Base-by-base conservation (phyloP, 2,113 vertebrate genomes). In the Ceuthmochares aereus region DNA sequence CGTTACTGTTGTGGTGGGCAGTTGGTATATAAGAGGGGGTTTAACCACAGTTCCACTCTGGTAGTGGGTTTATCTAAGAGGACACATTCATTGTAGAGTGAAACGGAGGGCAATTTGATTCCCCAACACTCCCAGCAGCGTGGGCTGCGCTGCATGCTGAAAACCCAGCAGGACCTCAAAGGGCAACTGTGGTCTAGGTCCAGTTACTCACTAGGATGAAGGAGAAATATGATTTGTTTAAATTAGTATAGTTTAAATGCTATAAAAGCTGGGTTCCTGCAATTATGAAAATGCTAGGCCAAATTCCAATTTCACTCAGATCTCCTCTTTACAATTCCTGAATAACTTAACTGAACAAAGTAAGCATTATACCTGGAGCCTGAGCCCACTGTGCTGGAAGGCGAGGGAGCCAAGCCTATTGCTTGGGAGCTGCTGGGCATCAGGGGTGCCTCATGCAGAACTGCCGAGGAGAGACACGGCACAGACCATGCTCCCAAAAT, bases 221-320 rank as follows among this genome's bases (percentile, higher is more conserved):
- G 90, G 56, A 90, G 47, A 86, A 84, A 43, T 40, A 75, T 52
- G n/a, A 62, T 84, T 95, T 90, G 42, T 87, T 94, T 89, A 45
- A 91, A 82, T 95, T 93, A 81, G 73, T 82, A 34, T 60, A 80
- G 62, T 27, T 94, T 89, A 56, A 73, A 82, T 93, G 93, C 89
- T 79, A 6, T 84, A 78, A 94, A 82, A 91, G 66, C 84, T 0
- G 0, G n/a, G 81, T 96, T 96, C 94, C 93, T 97, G 95, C 94
- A 96, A 94, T 96, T 93, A 93, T 19, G 68, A 93, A 95, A 91
- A 96, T 87, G 58, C 89, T 91, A 93, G 66, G 58, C 66, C 56
- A 45, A 95, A 91, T 89, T 81, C 89, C 3, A 6, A 30, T 92
- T 94, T 96, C 8, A 1, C 74, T 94, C 69, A 64, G 60, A 75